Evolutionary conservation across 2,797 vertebrate species (phyloP), one percentile per base, ranked within the genome.

Genomic region (Pangasius sanitwongsei): DNA sequence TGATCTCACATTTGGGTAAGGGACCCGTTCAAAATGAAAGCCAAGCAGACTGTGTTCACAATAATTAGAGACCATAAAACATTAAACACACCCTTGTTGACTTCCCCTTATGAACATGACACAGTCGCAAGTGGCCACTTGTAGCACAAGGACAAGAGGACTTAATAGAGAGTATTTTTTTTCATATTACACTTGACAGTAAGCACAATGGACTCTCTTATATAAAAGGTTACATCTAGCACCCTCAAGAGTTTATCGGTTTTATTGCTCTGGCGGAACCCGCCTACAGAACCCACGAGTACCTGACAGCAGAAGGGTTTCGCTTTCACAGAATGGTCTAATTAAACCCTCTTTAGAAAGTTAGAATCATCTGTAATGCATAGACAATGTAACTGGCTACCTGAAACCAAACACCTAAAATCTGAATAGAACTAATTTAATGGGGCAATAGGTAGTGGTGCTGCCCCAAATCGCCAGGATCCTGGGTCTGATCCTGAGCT

Each of bases 31-130:
- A 2, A 8, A 37, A 82, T 61, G 31, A 82, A 82, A 82, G 78
- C 18, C 63, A 31, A 48, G 63, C 37, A 53, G 18, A 69, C 16
- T 53, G 28, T 23, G 44, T 69, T n/a, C 25, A 13, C n/a, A 69
- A 50, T 53, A 85, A 85, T 85, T 69, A 34, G 28, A 85, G 48
- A 37, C n/a, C 5, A 12, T 53, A 53, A 70, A 85, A 25, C n/a
- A 31, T 69, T 69, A 53, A 85, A 55, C 11, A 70, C 9, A 15
- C 65, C 6, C 20, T 70, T 25, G 48, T 13, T 55, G n/a, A 70
- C 48, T 25, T 85, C 65, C n/a, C n/a, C n/a, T 67, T 2, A 31
- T 44, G 44, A 69, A 50, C 16, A 11, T 69, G 11, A 23, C 41
- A 63, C 37, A 11, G 16, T 31, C 61, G 4, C n/a, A 34, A 34